Base-by-base conservation (phyloP, 1,140 invertebrate species). In the Pogonomyrmex californicus region DNA sequence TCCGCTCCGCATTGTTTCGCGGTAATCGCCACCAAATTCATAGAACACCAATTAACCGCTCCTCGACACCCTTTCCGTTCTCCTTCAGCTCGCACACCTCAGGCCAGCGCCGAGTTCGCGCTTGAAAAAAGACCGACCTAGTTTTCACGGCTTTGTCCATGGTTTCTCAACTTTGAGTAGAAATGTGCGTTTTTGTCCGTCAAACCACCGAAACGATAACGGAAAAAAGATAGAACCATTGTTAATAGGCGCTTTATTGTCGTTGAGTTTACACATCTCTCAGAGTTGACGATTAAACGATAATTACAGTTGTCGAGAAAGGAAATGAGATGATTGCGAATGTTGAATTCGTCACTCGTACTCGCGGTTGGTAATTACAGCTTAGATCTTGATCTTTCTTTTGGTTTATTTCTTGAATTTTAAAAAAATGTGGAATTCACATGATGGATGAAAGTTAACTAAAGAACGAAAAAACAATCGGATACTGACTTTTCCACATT, bases 31-130 rank as follows among this genome's bases (percentile, higher is more conserved):
- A 87, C 91, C 91, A 92, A 94, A 94, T 95, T 95, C 95, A 95
- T 95, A 95, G 95, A 95, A 95, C 93, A 93, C 87, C 94, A 95
- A 95, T 95, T 95, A 95, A 93, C 91, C 86, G 83, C 87, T 92
- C 91, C 86, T 90, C 93, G 90, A 91, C 91, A 87, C 49, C 47
- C 41, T 36, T 62, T 9, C 17, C 38, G 47, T 41, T n/a, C 71
- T 76, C 56, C 83, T 88, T 92, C 76, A 70, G 47, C 56, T 81
- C 75, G 49, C 23, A 10, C 49, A 36, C 30, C 86, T 78, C 63
- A 12, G 30, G 76, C 51, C 23, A 0, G 23, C 23, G 66, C 51
- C 90, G 76, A 63, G 56, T 66, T 68, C 56, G 44, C 23, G 71
- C 66, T 88, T 38, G 89, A 86, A 92, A 91, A 93, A 88, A 86